Base-by-base conservation (phyloP, 2,797 vertebrate genomes). In the Thunnus albacares region DNA sequence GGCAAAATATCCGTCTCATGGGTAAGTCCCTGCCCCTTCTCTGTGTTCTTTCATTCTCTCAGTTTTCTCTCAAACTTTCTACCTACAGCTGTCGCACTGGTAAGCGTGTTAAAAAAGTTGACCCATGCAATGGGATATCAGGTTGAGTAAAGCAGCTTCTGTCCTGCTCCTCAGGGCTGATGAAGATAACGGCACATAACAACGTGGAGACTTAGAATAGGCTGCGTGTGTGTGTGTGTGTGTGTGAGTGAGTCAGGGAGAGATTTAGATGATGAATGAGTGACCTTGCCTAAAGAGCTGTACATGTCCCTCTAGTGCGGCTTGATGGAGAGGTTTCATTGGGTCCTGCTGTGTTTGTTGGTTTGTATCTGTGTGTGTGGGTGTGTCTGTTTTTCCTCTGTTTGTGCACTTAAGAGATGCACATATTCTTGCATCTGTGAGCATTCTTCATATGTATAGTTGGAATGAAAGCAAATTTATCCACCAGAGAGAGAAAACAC, bases 241-340 rank as follows among this genome's bases (percentile, higher is more conserved):
- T 22, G 70, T 33, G 72, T 52, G 62, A 6, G 66, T 75, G 71
- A 88, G 82, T 89, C 61, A 24, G 67, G 68, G 71, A 86, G 81
- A 92, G 87, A 89, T 88, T 90, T 83, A 75, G 81, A 91, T 92
- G 91, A 93, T 92, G 85, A 91, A 93, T 89, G 91, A 89, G 70
- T 91, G 91, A 94, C 91, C 93, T 92, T 92, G 93, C 84, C 89
- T 84, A 85, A 93, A 91, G 90, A 90, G 87, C 77, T 90, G 38
- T 38, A 74, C 65, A 81, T 80, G 91, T 86, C 91, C 79, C 89
- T 84, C 47, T 73, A 72, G 86, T 88, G 64, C 26, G 12, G 72
- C 70, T 85, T 90, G 79, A 93, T 87, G 75, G 86, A 88, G 81
- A 86, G 84, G 86, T 85, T 87, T 77, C 41, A 3, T 35, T 63